Base-by-base conservation (phyloP, 2,888 invertebrate species). In the Parthenolecanium corni region DNA sequence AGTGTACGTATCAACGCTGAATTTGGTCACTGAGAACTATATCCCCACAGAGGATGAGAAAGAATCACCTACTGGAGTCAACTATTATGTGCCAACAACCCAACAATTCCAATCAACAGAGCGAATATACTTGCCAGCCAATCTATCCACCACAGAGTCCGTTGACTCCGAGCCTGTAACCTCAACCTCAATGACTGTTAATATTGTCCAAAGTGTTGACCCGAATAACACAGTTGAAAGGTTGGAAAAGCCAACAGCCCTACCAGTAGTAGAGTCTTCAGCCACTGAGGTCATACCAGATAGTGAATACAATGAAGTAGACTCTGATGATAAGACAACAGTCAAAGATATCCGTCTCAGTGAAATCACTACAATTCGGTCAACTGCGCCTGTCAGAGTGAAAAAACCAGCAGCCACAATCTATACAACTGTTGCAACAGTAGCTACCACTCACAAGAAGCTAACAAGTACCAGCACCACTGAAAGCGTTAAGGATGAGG, bases 111-210 rank as follows among this genome's bases (percentile, higher is more conserved):
- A 14, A 54, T 62, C 12, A 12, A 65, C 46, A 1, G 54, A 67
- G 49, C 52, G 58, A 21, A 56, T 64, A 12, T 57, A 66, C 46
- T 53, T 61, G 25, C 47, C 66, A 20, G 42, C 51, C 21, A 42
- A 58, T 11, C 46, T 58, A 9, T 61, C 64, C 9, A 44, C 63
- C 31, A 18, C 14, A 16, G 24, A 40, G 38, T 21, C 18, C 21
- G 67, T 62, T 21, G 46, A 54, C n/a, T 61, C 47, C 44, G 67
- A 66, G 16, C 65, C 68, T 3, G 66, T 67, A 23, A 69, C 69
- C 2, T 68, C 69, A 1, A 69, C 69, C 0, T 66, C 69, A n/a
- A 67, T 67, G 63, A 68, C 67, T 6, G 67, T 70, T 16, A 68
- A 65, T 49, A 67, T 68, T 12, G 66, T 69, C 1, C 66, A 68